Conservation (phyloP, 2,113 vertebrate species). For the Stercorarius parasiticus region DNA sequence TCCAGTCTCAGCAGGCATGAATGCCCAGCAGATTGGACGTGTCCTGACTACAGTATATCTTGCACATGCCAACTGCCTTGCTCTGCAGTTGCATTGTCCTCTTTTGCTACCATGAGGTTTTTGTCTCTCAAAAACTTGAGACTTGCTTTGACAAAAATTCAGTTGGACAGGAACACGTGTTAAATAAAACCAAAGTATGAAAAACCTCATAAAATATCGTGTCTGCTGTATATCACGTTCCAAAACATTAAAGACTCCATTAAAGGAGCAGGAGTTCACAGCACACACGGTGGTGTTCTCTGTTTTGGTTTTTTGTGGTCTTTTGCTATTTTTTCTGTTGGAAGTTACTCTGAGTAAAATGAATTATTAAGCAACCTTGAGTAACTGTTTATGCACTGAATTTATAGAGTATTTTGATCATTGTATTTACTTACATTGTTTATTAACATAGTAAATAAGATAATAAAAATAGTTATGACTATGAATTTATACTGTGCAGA, state of each 20-base stretch:
- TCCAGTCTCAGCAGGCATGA: neutral
- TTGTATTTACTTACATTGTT: neutral
- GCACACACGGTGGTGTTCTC: neutral
- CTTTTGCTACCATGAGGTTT: neutral
- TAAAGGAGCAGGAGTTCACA: slow-evolving; percentile 2
- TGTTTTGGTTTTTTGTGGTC: neutral
- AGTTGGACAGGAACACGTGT: neutral
- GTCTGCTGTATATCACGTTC: neutral
- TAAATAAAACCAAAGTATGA: slow-evolving; percentile 28
- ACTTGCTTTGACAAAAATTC: neutral
- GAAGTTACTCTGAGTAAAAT: slow-evolving; percentile 31
- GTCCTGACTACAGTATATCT: fast-evolving
- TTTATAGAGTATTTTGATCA: neutral
- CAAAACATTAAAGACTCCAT: slow-evolving; percentile 44
- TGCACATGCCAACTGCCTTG: neutral
- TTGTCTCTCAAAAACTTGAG: neutral
- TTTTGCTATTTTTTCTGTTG: slow-evolving; percentile 41
- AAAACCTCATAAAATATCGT: neutral
- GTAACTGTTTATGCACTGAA: neutral
- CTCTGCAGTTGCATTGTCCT: neutral
- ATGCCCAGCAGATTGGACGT: neutral
- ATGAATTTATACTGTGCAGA: neutral
- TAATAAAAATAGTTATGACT: neutral
- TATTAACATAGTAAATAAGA: neutral
- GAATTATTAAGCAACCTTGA: slow-evolving; percentile 48